phyloP scores from a whole-genome alignment of 2,113 vertebrate species.

The Hippocampus barbouri region DNA sequence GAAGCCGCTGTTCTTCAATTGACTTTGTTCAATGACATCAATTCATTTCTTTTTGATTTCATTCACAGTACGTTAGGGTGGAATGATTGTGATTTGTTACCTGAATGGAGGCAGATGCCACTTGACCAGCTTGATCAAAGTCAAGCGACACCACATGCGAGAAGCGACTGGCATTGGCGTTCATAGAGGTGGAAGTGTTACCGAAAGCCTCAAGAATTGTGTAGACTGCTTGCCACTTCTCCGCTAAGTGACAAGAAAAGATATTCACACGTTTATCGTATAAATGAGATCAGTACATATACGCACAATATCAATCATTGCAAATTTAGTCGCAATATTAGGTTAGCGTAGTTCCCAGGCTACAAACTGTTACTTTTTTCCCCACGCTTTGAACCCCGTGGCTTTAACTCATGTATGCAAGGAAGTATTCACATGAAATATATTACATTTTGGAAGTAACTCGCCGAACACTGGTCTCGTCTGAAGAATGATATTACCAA shows the following conservation, averaged over 20 bases:
- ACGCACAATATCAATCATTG: neutral
- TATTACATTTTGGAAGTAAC: no score
- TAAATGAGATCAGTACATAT: neutral
- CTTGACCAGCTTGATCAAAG: constrained; percentile 95
- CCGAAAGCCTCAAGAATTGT: constrained; percentile 95
- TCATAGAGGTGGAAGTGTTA: constrained; percentile 86
- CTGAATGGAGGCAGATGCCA: constrained; percentile 94
- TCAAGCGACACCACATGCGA: constrained; percentile 94
- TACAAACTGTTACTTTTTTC: no score
- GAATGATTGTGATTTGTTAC: constrained; percentile 54
- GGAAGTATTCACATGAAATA: no score
- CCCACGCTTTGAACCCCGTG: no score
- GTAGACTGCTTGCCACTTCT: constrained; percentile 96
- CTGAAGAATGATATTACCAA: no score
- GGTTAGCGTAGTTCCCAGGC: no score
- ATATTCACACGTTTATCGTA: neutral
- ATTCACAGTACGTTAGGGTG: neutral
- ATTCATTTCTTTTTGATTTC: neutral
- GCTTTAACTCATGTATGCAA: no score
- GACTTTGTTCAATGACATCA: neutral
- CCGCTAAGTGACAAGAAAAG: constrained; percentile 68
- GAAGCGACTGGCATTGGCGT: constrained; percentile 88
- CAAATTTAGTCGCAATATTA: neutral
- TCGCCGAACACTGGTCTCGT: no score
- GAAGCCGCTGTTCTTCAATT: neutral